Percentiles rank a stretch among this genome's conserved stretches.
Evolutionary conservation across 2,888 invertebrate species (phyloP).

Genomic region (Plebejus argus): DNA sequence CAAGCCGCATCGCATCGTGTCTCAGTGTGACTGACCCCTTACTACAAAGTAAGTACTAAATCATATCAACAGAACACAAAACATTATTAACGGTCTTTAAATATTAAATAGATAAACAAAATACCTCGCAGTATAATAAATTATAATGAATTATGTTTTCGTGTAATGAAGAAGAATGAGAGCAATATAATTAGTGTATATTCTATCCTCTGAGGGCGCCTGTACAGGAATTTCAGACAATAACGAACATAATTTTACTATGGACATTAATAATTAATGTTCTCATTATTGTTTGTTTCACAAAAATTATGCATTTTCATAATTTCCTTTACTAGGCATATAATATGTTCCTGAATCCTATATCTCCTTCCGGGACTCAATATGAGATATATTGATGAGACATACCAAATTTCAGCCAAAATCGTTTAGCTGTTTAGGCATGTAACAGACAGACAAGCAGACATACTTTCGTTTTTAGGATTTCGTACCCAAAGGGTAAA

Average conservation of each 20-base stretch:
- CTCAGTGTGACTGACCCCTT: too few species aligned
- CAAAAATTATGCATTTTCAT: neutral
- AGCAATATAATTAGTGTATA: constrained; percentile 1
- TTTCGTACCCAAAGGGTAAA: too few species aligned
- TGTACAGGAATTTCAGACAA: constrained; percentile 3
- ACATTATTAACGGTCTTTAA: neutral
- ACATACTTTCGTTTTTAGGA: too few species aligned
- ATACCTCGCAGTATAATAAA: neutral
- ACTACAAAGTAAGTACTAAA: neutral
- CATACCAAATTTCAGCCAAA: too few species aligned
- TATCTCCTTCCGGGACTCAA: too few species aligned
- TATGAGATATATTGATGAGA: too few species aligned
- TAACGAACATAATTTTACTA: constrained; percentile 11
- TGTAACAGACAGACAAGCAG: too few species aligned
- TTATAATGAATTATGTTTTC: constrained; percentile 13
- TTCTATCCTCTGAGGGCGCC: constrained; percentile 7
- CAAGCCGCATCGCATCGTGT: too few species aligned
- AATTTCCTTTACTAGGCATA: neutral
- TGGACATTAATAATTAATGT: neutral
- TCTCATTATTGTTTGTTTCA: neutral
- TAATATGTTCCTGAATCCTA: too few species aligned
- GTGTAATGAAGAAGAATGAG: constrained; percentile 18
- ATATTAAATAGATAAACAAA: neutral
- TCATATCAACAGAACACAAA: neutral
- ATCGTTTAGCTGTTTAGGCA: too few species aligned